These are phyloP conservation scores for Pyrrhura leucotis DNA, from an alignment of 2,797 vertebrate genomes.

Conservation along the genomic window DNA sequence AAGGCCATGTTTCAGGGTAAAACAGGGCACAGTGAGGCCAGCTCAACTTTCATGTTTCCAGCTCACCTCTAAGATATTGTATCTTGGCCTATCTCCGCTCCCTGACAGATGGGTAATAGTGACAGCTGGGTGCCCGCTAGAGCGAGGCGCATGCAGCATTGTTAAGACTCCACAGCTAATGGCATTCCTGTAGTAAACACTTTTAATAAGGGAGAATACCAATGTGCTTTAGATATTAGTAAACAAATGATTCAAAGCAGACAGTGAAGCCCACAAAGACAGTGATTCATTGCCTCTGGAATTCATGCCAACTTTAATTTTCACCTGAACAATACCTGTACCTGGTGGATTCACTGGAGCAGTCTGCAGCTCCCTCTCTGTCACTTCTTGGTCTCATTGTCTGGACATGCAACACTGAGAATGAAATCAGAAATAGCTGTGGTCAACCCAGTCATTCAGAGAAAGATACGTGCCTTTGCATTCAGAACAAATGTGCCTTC, in stretches of 20 bases:
- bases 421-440: conserved; percentile 48
- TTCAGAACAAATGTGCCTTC: neutral
- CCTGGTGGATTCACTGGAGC: neutral
- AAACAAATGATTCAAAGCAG: conserved; percentile 58
- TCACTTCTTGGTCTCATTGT: neutral
- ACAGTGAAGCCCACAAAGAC: neutral
- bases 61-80: neutral
- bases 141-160: neutral
- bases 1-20: neutral
- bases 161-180: neutral
- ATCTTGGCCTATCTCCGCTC: neutral
- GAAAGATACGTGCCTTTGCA: neutral
- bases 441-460: conserved; percentile 10
- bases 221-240: conserved; percentile 17
- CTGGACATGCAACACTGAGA: conserved; percentile 1
- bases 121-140: neutral
- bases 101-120: neutral
- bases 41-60: neutral
- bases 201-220: conserved; percentile 42
- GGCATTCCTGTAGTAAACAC: conserved; percentile 13
- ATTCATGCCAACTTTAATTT: conserved; percentile 6
- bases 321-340: conserved; percentile 1
- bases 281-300: conserved; percentile 36
- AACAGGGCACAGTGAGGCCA: neutral
- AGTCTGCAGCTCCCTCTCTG: conserved; percentile 29